A percentile compares a stretch with the other conserved stretches of the same genome.
phyloP scores from a whole-genome alignment of 2,888 invertebrate genomes.

The Agrochola macilenta region DNA sequence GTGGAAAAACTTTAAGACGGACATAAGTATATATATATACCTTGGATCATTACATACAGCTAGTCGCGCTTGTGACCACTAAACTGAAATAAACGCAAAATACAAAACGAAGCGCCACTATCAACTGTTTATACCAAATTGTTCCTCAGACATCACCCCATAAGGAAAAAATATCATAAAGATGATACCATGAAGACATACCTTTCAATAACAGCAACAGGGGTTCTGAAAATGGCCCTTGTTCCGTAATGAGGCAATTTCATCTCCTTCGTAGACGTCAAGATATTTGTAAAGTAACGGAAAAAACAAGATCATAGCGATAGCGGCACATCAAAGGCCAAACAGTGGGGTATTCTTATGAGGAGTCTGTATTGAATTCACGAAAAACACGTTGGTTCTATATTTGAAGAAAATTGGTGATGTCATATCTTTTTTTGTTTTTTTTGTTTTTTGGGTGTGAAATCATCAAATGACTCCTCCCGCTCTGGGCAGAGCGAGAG shows the following conservation, averaged over 20 bases:
- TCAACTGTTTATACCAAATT: neutral
- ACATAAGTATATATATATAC: neutral
- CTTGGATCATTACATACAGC: neutral
- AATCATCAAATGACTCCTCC: too few species aligned
- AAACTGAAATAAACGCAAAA: neutral
- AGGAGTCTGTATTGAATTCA: slow-evolving; percentile 22
- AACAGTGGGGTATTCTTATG: neutral
- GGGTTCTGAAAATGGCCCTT: slow-evolving; percentile 16
- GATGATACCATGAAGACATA: too few species aligned
- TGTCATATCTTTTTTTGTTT: neutral
- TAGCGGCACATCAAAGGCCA: slow-evolving; percentile 59
- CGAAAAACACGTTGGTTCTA: slow-evolving; percentile 16
- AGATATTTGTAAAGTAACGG: slow-evolving; percentile 59
- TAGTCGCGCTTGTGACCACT: neutral
- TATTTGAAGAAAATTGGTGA: slow-evolving; percentile 21
- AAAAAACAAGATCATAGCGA: slow-evolving; percentile 65
- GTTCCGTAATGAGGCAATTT: slow-evolving; percentile 53
- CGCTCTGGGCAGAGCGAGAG: too few species aligned
- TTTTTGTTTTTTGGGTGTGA: too few species aligned
- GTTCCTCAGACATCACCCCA: neutral
- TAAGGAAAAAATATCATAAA: slow-evolving; percentile 16
- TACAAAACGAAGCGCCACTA: neutral
- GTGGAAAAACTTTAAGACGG: too few species aligned
- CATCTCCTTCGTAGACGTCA: slow-evolving; percentile 46
- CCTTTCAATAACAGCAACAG: slow-evolving; percentile 22